These are phyloP conservation scores for Lordiphosa mommai DNA, from an alignment of 1,140 invertebrate genomes.

Conservation along the genomic window DNA sequence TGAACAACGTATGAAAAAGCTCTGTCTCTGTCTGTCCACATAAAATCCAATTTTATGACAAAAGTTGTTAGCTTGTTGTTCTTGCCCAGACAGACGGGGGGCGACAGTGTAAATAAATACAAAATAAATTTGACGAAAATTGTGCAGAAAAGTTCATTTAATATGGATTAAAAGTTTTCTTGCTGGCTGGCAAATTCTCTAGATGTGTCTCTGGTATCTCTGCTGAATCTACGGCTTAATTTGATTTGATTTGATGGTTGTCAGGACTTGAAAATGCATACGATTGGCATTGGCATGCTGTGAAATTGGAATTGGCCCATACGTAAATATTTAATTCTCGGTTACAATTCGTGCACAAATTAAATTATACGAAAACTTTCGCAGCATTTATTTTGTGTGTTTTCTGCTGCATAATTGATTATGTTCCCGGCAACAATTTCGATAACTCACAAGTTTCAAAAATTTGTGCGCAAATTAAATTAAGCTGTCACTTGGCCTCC, in stretches of 20 bases:
- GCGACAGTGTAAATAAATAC: conserved; percentile 60
- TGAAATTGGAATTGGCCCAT: conserved; percentile 43
- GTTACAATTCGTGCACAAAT: conserved; percentile 24
- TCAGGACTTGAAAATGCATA: conserved; percentile 22
- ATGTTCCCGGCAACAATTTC: conserved; percentile 39
- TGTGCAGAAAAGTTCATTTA: conserved; percentile 63
- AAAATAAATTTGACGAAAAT: conserved; percentile 69
- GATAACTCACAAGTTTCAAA: conserved; percentile 59
- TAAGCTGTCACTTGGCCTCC: conserved; percentile 47
- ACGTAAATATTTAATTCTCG: conserved; percentile 25
- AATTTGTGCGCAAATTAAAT: conserved; percentile 71
- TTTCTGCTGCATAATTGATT: conserved; percentile 67
- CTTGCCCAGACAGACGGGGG: conserved; percentile 15
- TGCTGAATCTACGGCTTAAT: conserved; percentile 32
- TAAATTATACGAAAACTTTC: conserved; percentile 56
- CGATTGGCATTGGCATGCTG: conserved; percentile 40
- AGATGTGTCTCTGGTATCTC: conserved; percentile 19
- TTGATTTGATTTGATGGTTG: conserved; percentile 47
- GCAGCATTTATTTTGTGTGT: conserved; percentile 22
- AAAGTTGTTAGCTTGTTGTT: conserved; percentile 54
- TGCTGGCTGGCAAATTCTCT: conserved; percentile 22
- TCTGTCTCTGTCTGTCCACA: conserved; percentile 18
- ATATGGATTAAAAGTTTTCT: conserved; percentile 66
- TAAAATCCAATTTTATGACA: conserved; percentile 70
- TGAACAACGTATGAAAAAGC: conserved; percentile 62